These are phyloP conservation scores for Drosophila cardini DNA, from an alignment of 1,140 invertebrate species.

Conservation along the genomic window DNA sequence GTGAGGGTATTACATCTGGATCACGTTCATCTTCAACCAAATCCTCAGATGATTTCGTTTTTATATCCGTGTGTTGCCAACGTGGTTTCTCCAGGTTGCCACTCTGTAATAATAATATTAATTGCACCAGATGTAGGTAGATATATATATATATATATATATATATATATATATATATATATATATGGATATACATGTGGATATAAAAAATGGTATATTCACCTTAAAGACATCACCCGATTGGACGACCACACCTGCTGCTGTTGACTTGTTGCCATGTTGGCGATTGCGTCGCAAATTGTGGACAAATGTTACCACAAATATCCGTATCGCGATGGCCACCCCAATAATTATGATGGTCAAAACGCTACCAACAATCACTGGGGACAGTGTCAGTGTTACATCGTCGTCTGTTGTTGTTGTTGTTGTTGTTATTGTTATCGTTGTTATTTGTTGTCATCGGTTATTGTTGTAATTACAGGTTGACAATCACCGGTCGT, in stretches of 20 bases:
- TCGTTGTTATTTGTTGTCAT: constrained; percentile 54
- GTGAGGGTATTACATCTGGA: constrained; percentile 90
- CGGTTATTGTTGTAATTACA: constrained; percentile 64
- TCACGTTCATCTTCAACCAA: constrained; percentile 87
- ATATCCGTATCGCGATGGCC: constrained; percentile 83
- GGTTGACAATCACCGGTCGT: constrained; percentile 65
- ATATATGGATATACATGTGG: background rate
- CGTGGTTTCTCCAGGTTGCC: constrained; percentile 80
- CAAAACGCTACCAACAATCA: constrained; percentile 82
- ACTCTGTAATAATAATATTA: constrained; percentile 52
- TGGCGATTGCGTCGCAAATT: constrained; percentile 83
- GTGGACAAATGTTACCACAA: constrained; percentile 78
- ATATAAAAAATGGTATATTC: constrained; percentile 4
- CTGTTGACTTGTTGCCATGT: constrained; percentile 76
- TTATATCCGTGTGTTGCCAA: constrained; percentile 84
- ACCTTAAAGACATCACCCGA: constrained; percentile 81
- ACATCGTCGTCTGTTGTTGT: constrained; percentile 79
- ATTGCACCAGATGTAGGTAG: background rate
- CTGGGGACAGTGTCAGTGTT: constrained; percentile 77
- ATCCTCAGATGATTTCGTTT: constrained; percentile 83
- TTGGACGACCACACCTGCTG: constrained; percentile 66
- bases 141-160: too few species aligned
- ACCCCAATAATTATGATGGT: constrained; percentile 84
- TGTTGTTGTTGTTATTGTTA: constrained; percentile 46
- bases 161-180: too few species aligned